Percentiles rank a stretch among this genome's conserved stretches.
These are phyloP conservation scores for Periphyllus acericola DNA, from an alignment of 2,888 invertebrate species.

Conservation along the genomic window DNA sequence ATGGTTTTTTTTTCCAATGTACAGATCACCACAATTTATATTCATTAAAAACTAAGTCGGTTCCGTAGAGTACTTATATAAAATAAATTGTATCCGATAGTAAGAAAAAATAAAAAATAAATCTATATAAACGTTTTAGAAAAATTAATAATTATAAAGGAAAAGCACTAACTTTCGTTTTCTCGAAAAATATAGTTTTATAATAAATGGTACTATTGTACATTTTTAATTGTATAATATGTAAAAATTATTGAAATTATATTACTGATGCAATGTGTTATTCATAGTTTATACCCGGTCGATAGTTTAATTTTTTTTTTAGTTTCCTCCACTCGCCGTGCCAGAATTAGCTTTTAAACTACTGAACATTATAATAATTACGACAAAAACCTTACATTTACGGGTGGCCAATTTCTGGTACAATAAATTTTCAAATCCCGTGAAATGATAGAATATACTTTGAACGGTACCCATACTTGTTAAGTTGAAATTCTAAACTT, in stretches of 20 bases:
- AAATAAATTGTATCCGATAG: neutral
- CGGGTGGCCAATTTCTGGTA: neutral
- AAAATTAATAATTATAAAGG: too few relatives aligned
- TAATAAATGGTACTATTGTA: too few relatives aligned
- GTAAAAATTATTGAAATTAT: neutral
- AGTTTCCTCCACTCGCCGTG: neutral
- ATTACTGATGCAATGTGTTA: neutral
- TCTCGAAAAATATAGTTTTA: too few relatives aligned
- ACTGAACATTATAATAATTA: neutral
- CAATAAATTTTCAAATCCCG: neutral
- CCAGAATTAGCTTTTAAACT: neutral
- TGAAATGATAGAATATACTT: neutral
- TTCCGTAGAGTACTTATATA: neutral
- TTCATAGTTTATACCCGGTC: neutral
- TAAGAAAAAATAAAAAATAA: neutral
- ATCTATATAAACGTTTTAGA: too few relatives aligned
- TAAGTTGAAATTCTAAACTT: slow-evolving; percentile 1
- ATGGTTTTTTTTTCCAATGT: neutral
- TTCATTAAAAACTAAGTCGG: neutral
- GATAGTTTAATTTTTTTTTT: neutral
- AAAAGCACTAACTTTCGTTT: too few relatives aligned
- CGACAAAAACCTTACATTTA: neutral
- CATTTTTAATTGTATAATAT: too few relatives aligned
- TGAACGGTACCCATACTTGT: neutral
- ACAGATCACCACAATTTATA: neutral